Base-by-base conservation (phyloP, 2,888 invertebrate species). In the Incurvaria masculella region DNA sequence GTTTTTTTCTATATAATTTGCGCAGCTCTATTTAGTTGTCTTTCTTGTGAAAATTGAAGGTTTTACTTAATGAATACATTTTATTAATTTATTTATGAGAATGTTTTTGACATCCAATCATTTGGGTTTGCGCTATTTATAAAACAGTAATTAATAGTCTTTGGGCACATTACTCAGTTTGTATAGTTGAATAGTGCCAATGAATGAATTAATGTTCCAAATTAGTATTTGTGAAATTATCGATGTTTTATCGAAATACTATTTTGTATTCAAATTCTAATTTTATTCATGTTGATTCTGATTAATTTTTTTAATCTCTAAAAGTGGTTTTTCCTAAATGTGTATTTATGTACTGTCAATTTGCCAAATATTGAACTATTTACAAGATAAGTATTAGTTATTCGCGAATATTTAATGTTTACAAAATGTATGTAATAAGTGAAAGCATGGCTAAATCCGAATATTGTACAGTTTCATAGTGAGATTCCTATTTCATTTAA, bases 401-500 rank as follows among this genome's bases (percentile, higher is more conserved):
- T n/a, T 16, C n/a, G 20, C 26, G 23, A 42, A 26, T 38, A 21
- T 42, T 42, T 20, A 17, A 17, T 18, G 26, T 17, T 43, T 17
- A 33, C 33, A 44, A 17, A 19, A 11, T 33, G 44, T 20, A 44
- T 44, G n/a, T 33, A 44, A 23, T 26, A 44, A 21, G 23, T 23
- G 10, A 23, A 23, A 23, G 23, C 23, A 23, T 23, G 4, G 5
- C 23, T 23, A 23, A 23, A 23, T 23, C n/a, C 17, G 44, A 21
- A 23, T 44, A 44, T n/a, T 17, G 63, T 66, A 64, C 64, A 66
- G 68, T 65, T 69, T 69, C 64, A 68, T 66, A 62, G 57, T 57
- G 61, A 63, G 56, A 63, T 66, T 64, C 68, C 66, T 64, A 64
- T 60, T 61, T 66, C n/a, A n/a, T n/a, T n/a, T n/a, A n/a, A n/a